Conservation (phyloP, 2,888 invertebrate genomes). For the Eristalis tenax region DNA sequence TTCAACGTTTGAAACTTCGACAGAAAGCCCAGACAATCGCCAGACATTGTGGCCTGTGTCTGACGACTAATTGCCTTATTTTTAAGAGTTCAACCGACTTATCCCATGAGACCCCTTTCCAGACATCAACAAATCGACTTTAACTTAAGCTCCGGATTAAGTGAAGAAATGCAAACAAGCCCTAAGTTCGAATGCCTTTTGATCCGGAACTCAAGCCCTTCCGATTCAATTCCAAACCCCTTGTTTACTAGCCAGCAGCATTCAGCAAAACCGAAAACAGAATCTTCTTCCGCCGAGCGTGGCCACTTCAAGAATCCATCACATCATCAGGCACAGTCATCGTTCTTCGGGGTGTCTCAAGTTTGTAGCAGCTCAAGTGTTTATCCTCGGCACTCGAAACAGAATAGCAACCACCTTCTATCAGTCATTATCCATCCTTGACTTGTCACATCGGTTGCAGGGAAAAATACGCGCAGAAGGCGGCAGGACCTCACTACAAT, state of each 20-base stretch:
- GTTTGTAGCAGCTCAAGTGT: not conserved
- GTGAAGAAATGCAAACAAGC: not conserved
- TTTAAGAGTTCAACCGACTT: too few relatives aligned
- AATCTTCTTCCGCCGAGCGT: not conserved
- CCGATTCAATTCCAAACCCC: not conserved
- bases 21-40: too few relatives aligned
- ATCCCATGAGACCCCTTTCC: too few relatives aligned
- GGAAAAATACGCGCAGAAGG: not conserved
- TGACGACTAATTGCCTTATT: too few relatives aligned
- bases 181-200: not conserved
- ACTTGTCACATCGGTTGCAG: conserved; percentile 19
- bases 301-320: not conserved
- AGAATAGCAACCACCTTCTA: conserved; percentile 30
- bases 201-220: not conserved
- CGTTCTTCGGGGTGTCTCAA: not conserved
- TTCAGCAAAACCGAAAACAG: not conserved
- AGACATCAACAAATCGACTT: too few relatives aligned
- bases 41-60: too few relatives aligned
- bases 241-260: not conserved
- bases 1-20: too few relatives aligned
- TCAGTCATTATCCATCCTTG: conserved; percentile 61
- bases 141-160: not conserved
- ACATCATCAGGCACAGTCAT: not conserved
- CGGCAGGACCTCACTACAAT: conserved; percentile 41
- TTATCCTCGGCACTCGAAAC: not conserved